phyloP scores from a whole-genome alignment of 1,140 invertebrate genomes.

The Brachionus plicatilis region DNA sequence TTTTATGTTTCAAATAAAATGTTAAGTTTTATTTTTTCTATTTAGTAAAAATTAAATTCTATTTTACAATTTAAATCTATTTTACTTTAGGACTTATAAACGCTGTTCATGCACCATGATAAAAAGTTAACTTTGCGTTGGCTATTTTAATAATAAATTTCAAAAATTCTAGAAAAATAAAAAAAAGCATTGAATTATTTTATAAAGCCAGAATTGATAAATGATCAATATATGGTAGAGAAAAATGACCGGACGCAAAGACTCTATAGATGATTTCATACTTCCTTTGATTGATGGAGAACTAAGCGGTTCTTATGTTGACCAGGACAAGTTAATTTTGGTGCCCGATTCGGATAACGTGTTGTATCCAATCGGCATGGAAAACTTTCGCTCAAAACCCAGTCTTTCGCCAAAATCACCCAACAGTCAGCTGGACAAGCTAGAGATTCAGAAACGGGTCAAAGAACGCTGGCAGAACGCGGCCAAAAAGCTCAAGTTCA shows the following conservation, averaged over 20 bases:
- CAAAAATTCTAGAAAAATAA: not conserved
- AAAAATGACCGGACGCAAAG: not conserved
- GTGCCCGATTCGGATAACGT: not conserved
- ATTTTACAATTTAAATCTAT: not conserved
- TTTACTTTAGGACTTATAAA: not conserved
- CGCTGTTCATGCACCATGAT: not conserved
- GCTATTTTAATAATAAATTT: not conserved
- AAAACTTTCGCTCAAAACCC: not conserved
- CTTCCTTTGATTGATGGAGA: not conserved
- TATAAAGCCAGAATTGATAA: not conserved
- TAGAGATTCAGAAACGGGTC: not conserved
- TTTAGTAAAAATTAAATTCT: not conserved
- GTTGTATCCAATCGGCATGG: slow-evolving; percentile 28
- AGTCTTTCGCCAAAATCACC: not conserved
- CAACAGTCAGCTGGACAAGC: not conserved
- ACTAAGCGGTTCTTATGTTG: not conserved
- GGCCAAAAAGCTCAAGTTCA: slow-evolving; percentile 45
- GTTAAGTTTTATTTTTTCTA: not conserved
- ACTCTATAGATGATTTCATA: not conserved
- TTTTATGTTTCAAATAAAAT: not conserved
- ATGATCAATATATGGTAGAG: not conserved
- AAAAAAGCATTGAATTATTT: not conserved
- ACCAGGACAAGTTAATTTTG: not conserved
- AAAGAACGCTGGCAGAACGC: slow-evolving; percentile 46
- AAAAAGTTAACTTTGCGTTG: not conserved